A percentile compares a stretch with the other conserved stretches of the same genome.
These are phyloP conservation scores for Ips typographus DNA, from an alignment of 1,140 invertebrate species.

Conservation along the genomic window DNA sequence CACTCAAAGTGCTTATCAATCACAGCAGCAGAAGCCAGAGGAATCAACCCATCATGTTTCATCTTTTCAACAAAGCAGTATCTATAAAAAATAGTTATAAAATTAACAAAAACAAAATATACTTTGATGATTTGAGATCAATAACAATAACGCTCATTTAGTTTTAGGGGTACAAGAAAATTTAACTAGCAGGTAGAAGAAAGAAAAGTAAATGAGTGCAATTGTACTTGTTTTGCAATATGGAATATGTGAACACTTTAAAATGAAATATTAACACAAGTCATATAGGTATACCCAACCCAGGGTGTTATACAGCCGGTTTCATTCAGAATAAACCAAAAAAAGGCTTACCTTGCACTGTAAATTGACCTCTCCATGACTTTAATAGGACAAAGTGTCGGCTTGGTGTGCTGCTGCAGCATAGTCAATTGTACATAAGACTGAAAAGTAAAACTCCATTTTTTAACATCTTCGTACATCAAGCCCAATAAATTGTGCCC, in stretches of 20 bases:
- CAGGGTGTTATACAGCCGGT: too few species aligned
- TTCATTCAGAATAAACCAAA: too few species aligned
- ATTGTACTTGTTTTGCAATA: too few species aligned
- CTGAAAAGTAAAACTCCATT: slow-evolving; percentile 84
- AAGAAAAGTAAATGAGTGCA: too few species aligned
- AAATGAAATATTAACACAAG: too few species aligned
- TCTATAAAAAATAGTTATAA: slow-evolving; percentile 10
- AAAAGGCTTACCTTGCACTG: slow-evolving; percentile 60
- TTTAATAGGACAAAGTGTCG: slow-evolving; percentile 69
- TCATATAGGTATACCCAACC: too few species aligned
- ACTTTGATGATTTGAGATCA: background rate
- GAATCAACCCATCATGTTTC: slow-evolving; percentile 56
- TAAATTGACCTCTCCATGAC: slow-evolving; percentile 88
- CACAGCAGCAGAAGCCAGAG: slow-evolving; percentile 59
- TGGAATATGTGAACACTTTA: too few species aligned
- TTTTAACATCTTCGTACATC: slow-evolving; percentile 79
- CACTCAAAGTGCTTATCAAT: slow-evolving; percentile 84
- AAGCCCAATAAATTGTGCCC: slow-evolving; percentile 78
- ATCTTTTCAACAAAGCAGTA: slow-evolving; percentile 86
- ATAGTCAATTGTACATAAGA: slow-evolving; percentile 87
- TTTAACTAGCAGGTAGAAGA: too few species aligned
- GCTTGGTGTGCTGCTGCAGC: slow-evolving; percentile 72
- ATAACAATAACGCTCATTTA: background rate
- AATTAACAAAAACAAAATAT: background rate
- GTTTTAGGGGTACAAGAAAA: too few species aligned